Evolutionary conservation across 2,888 invertebrate genomes (phyloP), one percentile per base, ranked within the genome.

Genomic region (Parasteatoda lunata): DNA sequence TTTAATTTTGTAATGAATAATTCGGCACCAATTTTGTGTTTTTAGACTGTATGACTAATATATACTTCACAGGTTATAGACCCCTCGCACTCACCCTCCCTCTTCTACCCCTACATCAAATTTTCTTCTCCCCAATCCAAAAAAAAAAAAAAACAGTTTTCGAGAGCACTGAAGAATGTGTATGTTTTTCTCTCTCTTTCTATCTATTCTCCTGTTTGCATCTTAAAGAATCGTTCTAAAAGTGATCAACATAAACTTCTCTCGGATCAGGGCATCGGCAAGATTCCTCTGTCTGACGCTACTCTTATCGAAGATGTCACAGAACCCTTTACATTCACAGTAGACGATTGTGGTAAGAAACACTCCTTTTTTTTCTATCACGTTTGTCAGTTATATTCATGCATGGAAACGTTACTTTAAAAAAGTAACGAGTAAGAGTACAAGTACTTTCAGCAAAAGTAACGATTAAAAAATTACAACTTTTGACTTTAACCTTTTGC

Each of bases 221-320:
- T 59, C 70, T 52, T 73, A 64, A 73, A 88, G 88, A 73, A 83
- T 72, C 73, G 78, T 70, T 76, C 78, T 68, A 80, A 81, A 83
- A 88, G 88, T 88, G 88, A 88, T 73, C 86, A 81, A 72, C 68
- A 75, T 65, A 73, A 76, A 73, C 82, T 70, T 89, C 84, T 77
- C 76, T 88, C 80, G 85, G 70, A 77, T 15, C 88, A 90, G 90
- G 83, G 95, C 9, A 94, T 95, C 76, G 97, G 96, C 0, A 95
- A 96, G 91, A 94, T 97, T 90, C 95, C 97, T 0, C 93, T 97
- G 66, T 95, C 95, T 59, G 97, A 97, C 90, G 96, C 96, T 4
- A 93, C 96, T 87, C 93, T 97, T 49, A 95, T 97, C 75, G 97
- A 97, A 92, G 97, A 97, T 91, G 96, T 97, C 0, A 94, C 93